Evolutionary conservation across 2,888 invertebrate species (phyloP), one percentile per base, ranked within the genome.

Genomic region (Augochlorella aurata): DNA sequence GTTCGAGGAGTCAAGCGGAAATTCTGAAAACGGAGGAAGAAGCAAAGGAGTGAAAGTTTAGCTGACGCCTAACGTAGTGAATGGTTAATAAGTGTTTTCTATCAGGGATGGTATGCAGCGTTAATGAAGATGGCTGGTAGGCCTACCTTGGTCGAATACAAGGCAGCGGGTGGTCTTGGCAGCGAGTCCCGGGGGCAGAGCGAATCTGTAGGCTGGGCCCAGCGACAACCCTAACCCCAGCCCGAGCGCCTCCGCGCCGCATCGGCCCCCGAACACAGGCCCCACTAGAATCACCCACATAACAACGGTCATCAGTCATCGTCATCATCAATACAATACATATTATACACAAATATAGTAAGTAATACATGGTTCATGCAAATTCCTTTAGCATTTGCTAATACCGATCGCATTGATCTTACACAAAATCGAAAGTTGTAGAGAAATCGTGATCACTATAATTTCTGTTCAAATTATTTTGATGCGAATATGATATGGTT

Each of bases 91-190:
- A 24, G 44, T 47, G 54, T 7, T 72, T 76, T 80, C 76, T 70
- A 80, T 76, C 54, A 58, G 81, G 29, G 75, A 82, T 76, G 14
- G 63, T 49, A 67, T 52, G 74, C 58, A 78, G 74, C 79, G 84
- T 84, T 86, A 88, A 89, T 88, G 90, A 91, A 92, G 92, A 92
- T 91, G 92, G 91, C 92, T 92, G 90, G 89, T 91, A 83, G 91
- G 91, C 94, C 94, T 94, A 94, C 94, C 94, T 94, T 94, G 94
- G 91, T 94, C 94, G 93, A 94, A 93, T 90, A 93, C 93, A 93
- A 94, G 93, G 93, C 93, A 93, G 90, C 94, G 94, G 91, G 93
- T 93, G 92, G 92, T 93, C 93, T 94, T 94, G 93, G 93, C 93
- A 92, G 93, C 92, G 92, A 93, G 93, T 91, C 93, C 93, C 92